Evolutionary conservation across 2,113 vertebrate species (phyloP), one percentile per base, ranked within the genome.

Genomic region (Aramus guarauna): DNA sequence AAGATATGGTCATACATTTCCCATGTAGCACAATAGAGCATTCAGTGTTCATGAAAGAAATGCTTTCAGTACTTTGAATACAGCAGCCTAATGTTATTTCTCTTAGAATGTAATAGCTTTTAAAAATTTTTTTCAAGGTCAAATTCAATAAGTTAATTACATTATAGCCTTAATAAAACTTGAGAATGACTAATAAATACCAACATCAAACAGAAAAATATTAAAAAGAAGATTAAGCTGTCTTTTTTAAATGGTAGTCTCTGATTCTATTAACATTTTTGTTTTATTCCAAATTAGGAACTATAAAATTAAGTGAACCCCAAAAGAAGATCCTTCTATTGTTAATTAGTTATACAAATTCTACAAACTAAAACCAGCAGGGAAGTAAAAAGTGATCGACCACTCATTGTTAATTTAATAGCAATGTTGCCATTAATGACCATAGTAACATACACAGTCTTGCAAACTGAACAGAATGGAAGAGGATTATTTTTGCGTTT

Each of bases 71-170:
- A 26, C 30, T 80, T 91, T 62, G 59, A 86, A 77, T 79, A 6
- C 15, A 75, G 58, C 52, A 82, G 12, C 24, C 72, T 77, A 60
- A 19, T 79, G 34, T 66, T 78, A 39, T 78, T 89, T 72, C 34
- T 83, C 77, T 85, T 81, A 96, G 82, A 77, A 60, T 85, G 23
- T 77, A 43, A 34, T 88, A 78, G 67, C 77, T 94, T 88, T 91
- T n/a, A 69, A 59, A 14, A 5, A 58, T 80, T 88, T 55, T 63
- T 74, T 50, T 58, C 50, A 45, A 29, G 50, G 53, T 41, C 60
- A 92, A 29, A n/a, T 64, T 73, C 52, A 43, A 9, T 63, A 78
- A 64, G 64, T 43, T 87, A 88, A 92, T 91, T 88, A 68, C 53
- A 39, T 71, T 90, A 26, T 32, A 66, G 12, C 11, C 59, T 62